Percentiles rank a stretch among this genome's conserved stretches.
Evolutionary conservation across 2,113 vertebrate genomes (phyloP).

Genomic region (Donacobius atricapilla): DNA sequence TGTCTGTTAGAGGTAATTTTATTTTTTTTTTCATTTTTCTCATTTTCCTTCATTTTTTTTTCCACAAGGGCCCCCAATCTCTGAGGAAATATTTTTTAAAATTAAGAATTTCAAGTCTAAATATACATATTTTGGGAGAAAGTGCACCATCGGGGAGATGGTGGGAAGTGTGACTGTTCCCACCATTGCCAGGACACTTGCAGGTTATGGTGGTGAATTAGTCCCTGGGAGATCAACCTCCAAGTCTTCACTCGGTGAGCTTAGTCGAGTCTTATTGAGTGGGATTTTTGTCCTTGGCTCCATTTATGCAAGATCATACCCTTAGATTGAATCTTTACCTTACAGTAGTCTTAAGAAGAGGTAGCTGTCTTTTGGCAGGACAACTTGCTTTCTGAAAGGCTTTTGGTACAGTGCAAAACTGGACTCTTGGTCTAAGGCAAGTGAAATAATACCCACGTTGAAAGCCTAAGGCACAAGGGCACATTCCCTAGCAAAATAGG

Average conservation of each 20-base stretch:
- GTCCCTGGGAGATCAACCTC: background rate
- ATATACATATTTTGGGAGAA: background rate
- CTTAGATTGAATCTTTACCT: background rate
- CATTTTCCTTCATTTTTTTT: background rate
- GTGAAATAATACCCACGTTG: rapidly evolving
- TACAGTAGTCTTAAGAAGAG: background rate
- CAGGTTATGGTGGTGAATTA: background rate
- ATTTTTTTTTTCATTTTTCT: background rate
- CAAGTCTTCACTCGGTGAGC: background rate
- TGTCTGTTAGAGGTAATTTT: background rate
- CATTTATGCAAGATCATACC: background rate
- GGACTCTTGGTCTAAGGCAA: background rate
- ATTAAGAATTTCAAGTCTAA: background rate
- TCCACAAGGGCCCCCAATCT: background rate
- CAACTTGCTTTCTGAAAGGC: background rate
- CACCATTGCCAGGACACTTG: background rate
- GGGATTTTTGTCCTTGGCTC: background rate
- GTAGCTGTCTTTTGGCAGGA: background rate
- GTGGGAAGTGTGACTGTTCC: background rate
- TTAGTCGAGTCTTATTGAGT: background rate
- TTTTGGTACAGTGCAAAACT: background rate
- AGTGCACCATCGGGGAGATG: background rate
- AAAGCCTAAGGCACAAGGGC: background rate
- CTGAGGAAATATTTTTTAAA: background rate
- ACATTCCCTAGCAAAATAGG: background rate